Conservation (phyloP, 1,140 invertebrate species). For the Drosophila takahashii region DNA sequence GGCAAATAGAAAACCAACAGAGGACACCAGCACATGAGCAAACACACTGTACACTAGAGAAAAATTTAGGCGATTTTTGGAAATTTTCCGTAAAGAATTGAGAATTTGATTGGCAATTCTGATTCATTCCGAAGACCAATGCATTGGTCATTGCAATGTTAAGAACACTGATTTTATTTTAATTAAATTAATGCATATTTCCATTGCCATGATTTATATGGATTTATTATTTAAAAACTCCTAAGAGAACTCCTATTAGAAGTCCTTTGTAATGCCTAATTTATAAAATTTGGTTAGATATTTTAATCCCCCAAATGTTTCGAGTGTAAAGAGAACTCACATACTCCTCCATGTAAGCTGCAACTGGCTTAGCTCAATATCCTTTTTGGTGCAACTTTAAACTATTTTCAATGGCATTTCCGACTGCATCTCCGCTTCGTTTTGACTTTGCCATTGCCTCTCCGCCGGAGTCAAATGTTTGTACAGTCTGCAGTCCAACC, state of each 20-base stretch:
- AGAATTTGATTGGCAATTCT: too few species aligned
- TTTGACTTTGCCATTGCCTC: conserved; percentile 58
- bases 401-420: conserved; percentile 81
- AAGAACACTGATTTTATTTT: too few species aligned
- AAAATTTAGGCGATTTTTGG: conserved; percentile 1
- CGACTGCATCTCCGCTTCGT: conserved; percentile 61
- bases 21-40: conserved; percentile 35
- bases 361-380: conserved; percentile 81
- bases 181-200: too few species aligned
- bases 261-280: not conserved
- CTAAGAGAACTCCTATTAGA: too few species aligned
- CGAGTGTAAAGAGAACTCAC: conserved; percentile 9
- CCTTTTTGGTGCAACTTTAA: conserved; percentile 78
- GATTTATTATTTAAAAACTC: too few species aligned
- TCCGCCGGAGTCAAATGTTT: conserved; percentile 59
- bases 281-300: too few species aligned
- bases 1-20: conserved; percentile 73
- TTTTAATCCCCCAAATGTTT: not conserved
- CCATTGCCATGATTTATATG: too few species aligned
- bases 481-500: conserved; percentile 39
- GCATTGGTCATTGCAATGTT: too few species aligned
- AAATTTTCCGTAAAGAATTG: not conserved
- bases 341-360: conserved; percentile 50
- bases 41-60: conserved; percentile 4
- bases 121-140: too few species aligned